These are phyloP conservation scores for Penaeus japonicus DNA, from an alignment of 1,140 invertebrate genomes.

Conservation along the genomic window DNA sequence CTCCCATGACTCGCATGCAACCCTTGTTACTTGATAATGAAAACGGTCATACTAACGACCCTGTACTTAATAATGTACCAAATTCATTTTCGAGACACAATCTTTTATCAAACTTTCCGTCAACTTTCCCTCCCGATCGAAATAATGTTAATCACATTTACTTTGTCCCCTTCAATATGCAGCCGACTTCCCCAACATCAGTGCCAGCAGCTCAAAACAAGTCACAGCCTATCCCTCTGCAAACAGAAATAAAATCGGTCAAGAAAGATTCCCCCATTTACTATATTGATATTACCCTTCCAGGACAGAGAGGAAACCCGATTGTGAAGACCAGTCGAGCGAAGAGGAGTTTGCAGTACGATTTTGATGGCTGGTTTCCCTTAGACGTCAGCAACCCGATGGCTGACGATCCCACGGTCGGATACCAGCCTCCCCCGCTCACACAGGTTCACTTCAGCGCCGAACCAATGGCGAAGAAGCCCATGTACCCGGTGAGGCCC, in stretches of 20 bases:
- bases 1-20: background rate
- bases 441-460: conserved; percentile 53
- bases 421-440: conserved; percentile 53
- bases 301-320: conserved; percentile 41
- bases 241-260: background rate
- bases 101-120: background rate
- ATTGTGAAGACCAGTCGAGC: conserved; percentile 10
- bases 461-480: conserved; percentile 49
- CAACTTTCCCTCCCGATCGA: background rate
- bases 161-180: conserved; percentile 32
- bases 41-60: background rate
- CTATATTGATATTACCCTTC: conserved; percentile 59
- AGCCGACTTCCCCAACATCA: background rate
- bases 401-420: conserved; percentile 52
- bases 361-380: conserved; percentile 53
- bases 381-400: conserved; percentile 55
- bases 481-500: conserved; percentile 51
- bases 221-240: background rate
- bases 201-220: background rate
- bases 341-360: conserved; percentile 40
- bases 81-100: background rate
- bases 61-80: background rate
- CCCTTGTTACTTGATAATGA: background rate
- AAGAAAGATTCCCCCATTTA: conserved; percentile 18
- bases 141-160: conserved; percentile 34